Evolutionary conservation across 2,113 vertebrate genomes (phyloP).

Genomic region (Patagioenas fasciata): DNA sequence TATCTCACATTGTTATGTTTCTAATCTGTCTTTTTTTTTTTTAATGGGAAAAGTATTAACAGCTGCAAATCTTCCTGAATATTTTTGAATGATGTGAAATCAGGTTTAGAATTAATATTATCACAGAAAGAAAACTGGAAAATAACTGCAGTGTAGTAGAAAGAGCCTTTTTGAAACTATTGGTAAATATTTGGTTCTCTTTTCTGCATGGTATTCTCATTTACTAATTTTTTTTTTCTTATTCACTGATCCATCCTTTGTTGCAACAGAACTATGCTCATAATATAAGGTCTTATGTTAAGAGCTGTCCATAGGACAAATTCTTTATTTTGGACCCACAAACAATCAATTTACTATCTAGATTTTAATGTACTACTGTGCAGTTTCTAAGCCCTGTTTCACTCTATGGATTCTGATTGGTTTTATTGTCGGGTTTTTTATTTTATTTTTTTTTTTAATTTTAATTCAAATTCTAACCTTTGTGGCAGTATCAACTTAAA

Average conservation of each 20-base stretch:
- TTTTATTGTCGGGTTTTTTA: background rate
- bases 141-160: background rate
- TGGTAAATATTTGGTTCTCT: background rate
- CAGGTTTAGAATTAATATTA: background rate
- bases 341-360: background rate
- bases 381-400: background rate
- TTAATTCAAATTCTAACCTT: background rate
- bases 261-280: background rate
- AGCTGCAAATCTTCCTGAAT: background rate
- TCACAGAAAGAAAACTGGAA: background rate
- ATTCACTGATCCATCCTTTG: background rate
- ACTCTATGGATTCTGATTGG: background rate
- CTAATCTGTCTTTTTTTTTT: conserved; percentile 12
- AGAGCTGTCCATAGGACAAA: background rate
- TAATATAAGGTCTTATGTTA: background rate
- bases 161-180: background rate
- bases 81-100: conserved; percentile 2
- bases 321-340: background rate
- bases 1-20: background rate
- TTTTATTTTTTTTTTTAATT: background rate
- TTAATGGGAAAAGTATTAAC: background rate
- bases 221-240: background rate
- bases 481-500: background rate
- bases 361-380: background rate
- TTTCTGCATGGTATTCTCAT: background rate